A percentile compares a stretch with the other conserved stretches of the same genome.
These are phyloP conservation scores for Watsonalla cultraria DNA, from an alignment of 2,888 invertebrate species.

Conservation along the genomic window DNA sequence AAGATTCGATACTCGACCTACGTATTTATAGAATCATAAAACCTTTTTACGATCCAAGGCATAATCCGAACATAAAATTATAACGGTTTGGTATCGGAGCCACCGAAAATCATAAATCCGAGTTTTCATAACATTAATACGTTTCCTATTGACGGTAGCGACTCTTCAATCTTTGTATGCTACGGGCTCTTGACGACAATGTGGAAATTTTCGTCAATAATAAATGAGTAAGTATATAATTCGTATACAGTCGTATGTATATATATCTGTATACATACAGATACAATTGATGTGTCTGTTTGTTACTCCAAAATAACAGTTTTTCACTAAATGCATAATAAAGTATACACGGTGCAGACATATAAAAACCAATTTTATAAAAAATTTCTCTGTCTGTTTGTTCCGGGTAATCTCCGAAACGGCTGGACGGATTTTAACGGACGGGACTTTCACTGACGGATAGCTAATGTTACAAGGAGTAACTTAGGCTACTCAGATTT, in stretches of 20 bases:
- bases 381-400: too few relatives aligned
- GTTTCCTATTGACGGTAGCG: constrained; percentile 16
- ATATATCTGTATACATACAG: too few relatives aligned
- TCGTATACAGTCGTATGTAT: not conserved
- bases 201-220: not conserved
- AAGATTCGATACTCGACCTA: constrained; percentile 43
- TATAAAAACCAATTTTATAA: too few relatives aligned
- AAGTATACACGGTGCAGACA: too few relatives aligned
- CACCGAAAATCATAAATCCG: constrained; percentile 54
- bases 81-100: constrained; percentile 50
- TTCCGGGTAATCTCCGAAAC: too few relatives aligned
- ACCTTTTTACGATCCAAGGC: constrained; percentile 55
- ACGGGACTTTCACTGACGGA: too few relatives aligned
- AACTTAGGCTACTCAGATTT: too few relatives aligned
- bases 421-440: too few relatives aligned
- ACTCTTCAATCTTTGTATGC: constrained; percentile 10
- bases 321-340: too few relatives aligned
- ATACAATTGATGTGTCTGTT: too few relatives aligned
- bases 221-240: not conserved
- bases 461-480: too few relatives aligned
- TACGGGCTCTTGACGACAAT: constrained; percentile 3
- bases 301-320: too few relatives aligned
- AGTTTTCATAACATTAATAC: constrained; percentile 30
- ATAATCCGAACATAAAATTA: constrained; percentile 65
- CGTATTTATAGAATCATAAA: constrained; percentile 67